Evolutionary conservation across 2,113 vertebrate genomes (phyloP).

Genomic region (Boulengerochromis microlepis): DNA sequence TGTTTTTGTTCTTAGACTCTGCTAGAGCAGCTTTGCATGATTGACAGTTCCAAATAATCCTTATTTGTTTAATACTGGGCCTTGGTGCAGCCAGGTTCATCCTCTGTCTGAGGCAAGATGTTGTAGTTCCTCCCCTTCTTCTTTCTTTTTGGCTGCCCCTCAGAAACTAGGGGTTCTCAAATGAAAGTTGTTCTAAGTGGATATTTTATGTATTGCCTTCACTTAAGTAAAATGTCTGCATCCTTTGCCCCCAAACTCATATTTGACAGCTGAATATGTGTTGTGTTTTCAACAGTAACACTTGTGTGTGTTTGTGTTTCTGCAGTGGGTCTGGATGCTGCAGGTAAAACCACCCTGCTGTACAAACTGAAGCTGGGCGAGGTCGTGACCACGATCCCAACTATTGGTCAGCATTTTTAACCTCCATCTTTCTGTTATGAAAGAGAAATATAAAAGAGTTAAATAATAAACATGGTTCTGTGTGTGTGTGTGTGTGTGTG

Average conservation of each 20-base stretch:
- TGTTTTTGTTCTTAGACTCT: not conserved
- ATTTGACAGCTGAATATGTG: rapidly evolving
- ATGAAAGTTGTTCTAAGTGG: rapidly evolving
- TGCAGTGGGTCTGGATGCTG: conserved; percentile 84
- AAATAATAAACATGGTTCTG: rapidly evolving
- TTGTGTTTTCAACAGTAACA: not conserved
- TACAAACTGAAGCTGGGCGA: conserved; percentile 86
- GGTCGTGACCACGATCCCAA: conserved; percentile 84
- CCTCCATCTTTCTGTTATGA: not conserved
- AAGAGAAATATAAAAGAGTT: not conserved
- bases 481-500: not conserved
- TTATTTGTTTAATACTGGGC: not conserved
- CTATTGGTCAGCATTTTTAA: conserved; percentile 68
- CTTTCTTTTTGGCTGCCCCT: not conserved
- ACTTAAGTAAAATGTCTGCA: not conserved
- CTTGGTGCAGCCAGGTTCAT: not conserved
- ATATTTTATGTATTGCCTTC: not conserved
- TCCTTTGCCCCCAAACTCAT: rapidly evolving
- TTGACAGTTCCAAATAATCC: not conserved
- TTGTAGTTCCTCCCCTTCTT: not conserved
- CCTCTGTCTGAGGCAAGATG: not conserved
- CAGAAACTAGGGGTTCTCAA: not conserved
- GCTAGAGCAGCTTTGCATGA: not conserved
- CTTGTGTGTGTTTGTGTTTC: not conserved
- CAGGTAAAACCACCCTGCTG: conserved; percentile 86